phyloP scores from a whole-genome alignment of 2,113 vertebrate species.

The Leuciscus idus region DNA sequence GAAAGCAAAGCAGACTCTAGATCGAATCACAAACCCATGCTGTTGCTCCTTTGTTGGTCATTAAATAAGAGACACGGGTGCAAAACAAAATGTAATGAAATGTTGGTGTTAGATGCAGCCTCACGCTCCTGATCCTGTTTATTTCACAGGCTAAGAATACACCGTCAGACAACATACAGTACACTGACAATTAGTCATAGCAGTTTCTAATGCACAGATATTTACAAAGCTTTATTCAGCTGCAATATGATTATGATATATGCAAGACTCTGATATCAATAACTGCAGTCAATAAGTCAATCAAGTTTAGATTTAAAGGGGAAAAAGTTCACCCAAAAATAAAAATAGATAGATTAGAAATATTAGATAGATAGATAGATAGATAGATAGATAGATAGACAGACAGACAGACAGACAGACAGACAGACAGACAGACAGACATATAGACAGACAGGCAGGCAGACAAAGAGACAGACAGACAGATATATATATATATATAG shows the following conservation, averaged over 20 bases:
- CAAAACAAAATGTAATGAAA: constrained; percentile 8
- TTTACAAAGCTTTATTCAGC: background rate
- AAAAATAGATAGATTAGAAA: too few species aligned
- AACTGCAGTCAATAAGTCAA: background rate
- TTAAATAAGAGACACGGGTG: constrained; percentile 23
- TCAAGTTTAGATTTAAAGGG: background rate
- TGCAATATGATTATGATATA: background rate
- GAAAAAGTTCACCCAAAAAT: background rate
- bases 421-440: too few species aligned
- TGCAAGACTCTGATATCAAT: background rate
- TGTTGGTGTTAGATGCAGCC: background rate
- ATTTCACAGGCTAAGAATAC: background rate
- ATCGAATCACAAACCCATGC: background rate
- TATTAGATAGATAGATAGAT: too few species aligned
- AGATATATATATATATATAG: too few species aligned
- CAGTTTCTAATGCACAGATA: background rate
- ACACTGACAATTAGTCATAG: background rate
- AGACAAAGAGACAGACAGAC: too few species aligned
- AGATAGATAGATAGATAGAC: too few species aligned
- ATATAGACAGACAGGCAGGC: too few species aligned
- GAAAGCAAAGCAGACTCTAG: constrained; percentile 13
- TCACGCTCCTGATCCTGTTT: constrained; percentile 4
- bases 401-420: too few species aligned
- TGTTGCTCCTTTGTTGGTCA: constrained; percentile 22
- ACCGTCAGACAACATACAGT: background rate